phyloP scores from a whole-genome alignment of 2,888 invertebrate species.

The Colostygia pectinataria region DNA sequence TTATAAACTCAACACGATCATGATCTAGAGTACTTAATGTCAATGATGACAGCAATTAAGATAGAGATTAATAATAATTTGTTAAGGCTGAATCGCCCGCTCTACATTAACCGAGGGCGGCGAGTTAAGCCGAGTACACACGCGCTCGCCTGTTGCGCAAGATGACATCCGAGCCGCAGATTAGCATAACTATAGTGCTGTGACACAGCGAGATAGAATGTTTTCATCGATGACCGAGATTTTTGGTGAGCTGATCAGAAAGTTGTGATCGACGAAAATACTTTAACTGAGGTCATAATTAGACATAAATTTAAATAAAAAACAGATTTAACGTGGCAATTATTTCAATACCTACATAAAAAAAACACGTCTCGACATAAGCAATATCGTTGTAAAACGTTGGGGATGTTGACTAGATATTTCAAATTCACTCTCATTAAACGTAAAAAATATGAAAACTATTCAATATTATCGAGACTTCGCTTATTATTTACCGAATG shows the following conservation, averaged over 20 bases:
- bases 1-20: constrained; percentile 19
- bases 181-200: constrained; percentile 74
- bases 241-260: no score
- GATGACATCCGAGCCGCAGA: constrained; percentile 76
- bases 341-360: no score
- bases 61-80: constrained; percentile 32
- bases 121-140: constrained; percentile 68
- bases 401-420: background rate
- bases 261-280: no score
- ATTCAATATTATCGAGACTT: no score
- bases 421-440: constrained; percentile 15
- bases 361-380: no score
- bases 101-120: constrained; percentile 56
- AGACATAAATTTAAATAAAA: no score
- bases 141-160: constrained; percentile 78
- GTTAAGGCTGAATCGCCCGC: constrained; percentile 52
- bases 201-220: constrained; percentile 15
- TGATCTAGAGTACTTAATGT: constrained; percentile 16
- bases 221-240: constrained; percentile 7
- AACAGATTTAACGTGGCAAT: no score
- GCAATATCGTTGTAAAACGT: no score
- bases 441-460: constrained; percentile 20
- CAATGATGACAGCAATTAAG: constrained; percentile 23
- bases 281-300: no score
- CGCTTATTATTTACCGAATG: constrained; percentile 47